Base-by-base conservation (phyloP, 2,113 vertebrate species). In the Mus pahari region DNA sequence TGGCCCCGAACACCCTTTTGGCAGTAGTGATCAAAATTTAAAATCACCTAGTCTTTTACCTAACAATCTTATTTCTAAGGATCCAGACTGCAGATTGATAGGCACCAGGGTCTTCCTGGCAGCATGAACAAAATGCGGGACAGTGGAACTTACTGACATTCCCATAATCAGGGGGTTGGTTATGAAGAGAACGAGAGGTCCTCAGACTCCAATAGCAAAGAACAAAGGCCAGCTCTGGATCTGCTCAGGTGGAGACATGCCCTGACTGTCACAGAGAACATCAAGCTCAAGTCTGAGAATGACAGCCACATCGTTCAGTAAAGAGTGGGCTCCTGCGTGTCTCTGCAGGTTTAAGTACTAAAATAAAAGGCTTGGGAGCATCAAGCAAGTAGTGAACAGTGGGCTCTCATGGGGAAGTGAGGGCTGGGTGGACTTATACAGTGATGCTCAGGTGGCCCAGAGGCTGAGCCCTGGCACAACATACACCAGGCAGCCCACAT, bases 41-140 rank as follows among this genome's bases (percentile, higher is more conserved):
- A 95, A 90, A 95, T 94, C 71, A 83, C 81, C 73, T 92, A 71
- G 81, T 89, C 77, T 93, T 96, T 92, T 81, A 86, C 39, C 90
- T 10, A 82, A 66, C 19, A 77, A 24, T 88, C 94, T 96, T 96
- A 96, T 82, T 97, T 95, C 50, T 96, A 64, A 89, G 42, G 66
- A 33, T 81, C 83, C 62, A 74, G 33, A 39, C 64, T 86, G 28
- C 36, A 68, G 68, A 36, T 24, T 28, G 74, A 64, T 20, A 91
- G 48, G 94, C 31, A 89, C 58, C 82, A 45, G 1, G 33, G 28
- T 14, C 22, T 42, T 90, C 42, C 42, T 68, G 58, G 39, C 6
- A 88, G 45, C 5, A 16, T 81, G 58, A 22, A 60, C 36, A 73
- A 94, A 94, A 93, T 64, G 16, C 42, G 53, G n/a, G 60, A 92